These are phyloP conservation scores for Drosophila bifasciata DNA, from an alignment of 1,140 invertebrate species.

Conservation along the genomic window DNA sequence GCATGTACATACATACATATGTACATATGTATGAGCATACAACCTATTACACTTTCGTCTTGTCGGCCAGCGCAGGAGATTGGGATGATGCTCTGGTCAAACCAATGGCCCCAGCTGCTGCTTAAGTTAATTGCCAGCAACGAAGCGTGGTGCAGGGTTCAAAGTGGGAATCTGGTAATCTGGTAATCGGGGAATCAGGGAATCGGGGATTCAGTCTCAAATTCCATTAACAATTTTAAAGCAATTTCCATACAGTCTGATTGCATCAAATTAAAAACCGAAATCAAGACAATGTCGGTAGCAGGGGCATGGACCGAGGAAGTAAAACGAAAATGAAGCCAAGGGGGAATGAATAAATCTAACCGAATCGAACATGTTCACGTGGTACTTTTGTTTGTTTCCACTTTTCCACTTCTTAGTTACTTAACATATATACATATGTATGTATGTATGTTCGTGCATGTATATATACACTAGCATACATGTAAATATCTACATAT, in stretches of 20 bases:
- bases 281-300: constrained; percentile 41
- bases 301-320: constrained; percentile 2
- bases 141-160: constrained; percentile 23
- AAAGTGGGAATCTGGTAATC: constrained; percentile 13
- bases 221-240: constrained; percentile 66
- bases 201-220: constrained; percentile 55
- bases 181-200: constrained; percentile 31
- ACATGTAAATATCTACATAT: not conserved
- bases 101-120: constrained; percentile 36
- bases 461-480: not conserved
- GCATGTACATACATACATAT: too few relatives aligned
- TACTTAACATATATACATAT: constrained; percentile 4
- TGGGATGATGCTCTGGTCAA: not conserved
- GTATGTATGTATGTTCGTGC: not conserved
- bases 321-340: constrained; percentile 19
- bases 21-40: not conserved
- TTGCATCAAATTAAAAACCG: constrained; percentile 65
- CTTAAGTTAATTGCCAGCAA: constrained; percentile 41
- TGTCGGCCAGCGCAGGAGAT: too few relatives aligned
- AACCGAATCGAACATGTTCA: constrained; percentile 24
- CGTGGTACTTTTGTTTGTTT: constrained; percentile 14
- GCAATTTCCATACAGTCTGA: constrained; percentile 67
- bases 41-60: not conserved
- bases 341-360: constrained; percentile 8
- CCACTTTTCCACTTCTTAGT: constrained; percentile 22